phyloP scores from a whole-genome alignment of 2,797 vertebrate species.

The Ambastaia sidthimunki region DNA sequence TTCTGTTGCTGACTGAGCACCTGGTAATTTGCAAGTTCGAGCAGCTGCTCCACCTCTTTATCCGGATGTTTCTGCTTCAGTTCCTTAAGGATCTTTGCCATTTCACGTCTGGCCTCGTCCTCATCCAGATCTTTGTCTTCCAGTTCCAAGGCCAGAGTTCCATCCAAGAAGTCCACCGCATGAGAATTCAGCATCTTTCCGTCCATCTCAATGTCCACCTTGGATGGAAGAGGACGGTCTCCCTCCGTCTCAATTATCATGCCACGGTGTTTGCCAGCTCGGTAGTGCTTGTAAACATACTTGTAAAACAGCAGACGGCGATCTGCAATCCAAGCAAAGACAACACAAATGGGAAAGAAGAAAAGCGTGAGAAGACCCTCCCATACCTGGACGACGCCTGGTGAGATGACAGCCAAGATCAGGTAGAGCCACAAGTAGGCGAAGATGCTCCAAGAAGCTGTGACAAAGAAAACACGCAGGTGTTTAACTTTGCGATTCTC shows the following conservation, averaged over 20 bases:
- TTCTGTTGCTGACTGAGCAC: slow-evolving; percentile 98
- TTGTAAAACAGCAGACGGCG: slow-evolving; percentile 98
- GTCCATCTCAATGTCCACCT: slow-evolving; percentile 98
- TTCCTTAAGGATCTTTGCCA: slow-evolving; percentile 98
- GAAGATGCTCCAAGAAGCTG: slow-evolving; percentile 97
- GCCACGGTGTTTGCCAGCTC: slow-evolving; percentile 95
- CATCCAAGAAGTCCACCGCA: slow-evolving; percentile 93
- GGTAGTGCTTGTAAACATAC: slow-evolving; percentile 97
- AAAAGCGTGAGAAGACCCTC: slow-evolving; percentile 96
- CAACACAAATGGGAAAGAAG: slow-evolving; percentile 97
- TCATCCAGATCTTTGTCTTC: slow-evolving; percentile 96
- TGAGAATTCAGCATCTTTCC: slow-evolving; percentile 98
- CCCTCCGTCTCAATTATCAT: slow-evolving; percentile 99
- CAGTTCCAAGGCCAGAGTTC: slow-evolving; percentile 86
- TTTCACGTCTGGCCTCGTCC: slow-evolving; percentile 94
- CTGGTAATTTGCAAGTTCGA: slow-evolving; percentile 98
- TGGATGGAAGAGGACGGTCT: slow-evolving; percentile 90
- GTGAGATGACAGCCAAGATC: slow-evolving; percentile 94
- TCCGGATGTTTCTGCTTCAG: slow-evolving; percentile 98
- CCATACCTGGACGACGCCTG: slow-evolving; percentile 96
- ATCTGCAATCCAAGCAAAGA: slow-evolving; percentile 97
- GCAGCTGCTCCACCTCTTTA: slow-evolving; percentile 96
- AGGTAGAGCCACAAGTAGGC: slow-evolving; percentile 99
- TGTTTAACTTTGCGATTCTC: slow-evolving; percentile 97
- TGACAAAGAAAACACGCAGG: slow-evolving; percentile 96